Conservation (phyloP, 2,113 vertebrate genomes). For the Lycaon pictus region DNA sequence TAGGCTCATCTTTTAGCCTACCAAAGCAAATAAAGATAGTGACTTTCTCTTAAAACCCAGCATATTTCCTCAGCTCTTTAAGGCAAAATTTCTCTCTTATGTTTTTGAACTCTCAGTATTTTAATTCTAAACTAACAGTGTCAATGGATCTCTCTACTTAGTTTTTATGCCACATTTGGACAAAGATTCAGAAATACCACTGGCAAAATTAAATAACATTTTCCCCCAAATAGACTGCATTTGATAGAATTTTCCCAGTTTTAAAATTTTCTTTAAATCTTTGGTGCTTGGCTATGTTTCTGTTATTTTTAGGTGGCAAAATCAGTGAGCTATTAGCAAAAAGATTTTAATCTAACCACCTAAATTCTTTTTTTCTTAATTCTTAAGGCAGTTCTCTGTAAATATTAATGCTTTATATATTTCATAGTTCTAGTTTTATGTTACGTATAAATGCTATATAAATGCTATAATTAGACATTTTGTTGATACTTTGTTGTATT, state of each 20-base stretch:
- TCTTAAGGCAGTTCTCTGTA: background rate
- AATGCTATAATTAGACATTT: background rate
- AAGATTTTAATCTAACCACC: background rate
- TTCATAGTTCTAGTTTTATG: slow-evolving; percentile 30
- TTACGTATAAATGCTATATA: background rate
- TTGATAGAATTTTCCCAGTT: background rate
- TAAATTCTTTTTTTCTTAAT: slow-evolving; percentile 12
- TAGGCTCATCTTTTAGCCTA: background rate
- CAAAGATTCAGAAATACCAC: background rate
- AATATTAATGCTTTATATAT: background rate
- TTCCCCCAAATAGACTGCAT: background rate
- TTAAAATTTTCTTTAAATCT: slow-evolving; percentile 38
- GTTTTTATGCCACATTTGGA: background rate
- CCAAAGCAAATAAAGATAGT: background rate
- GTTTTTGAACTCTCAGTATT: slow-evolving; percentile 19
- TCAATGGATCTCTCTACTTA: background rate
- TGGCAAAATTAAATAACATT: background rate
- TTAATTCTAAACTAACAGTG: background rate
- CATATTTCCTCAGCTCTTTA: background rate
- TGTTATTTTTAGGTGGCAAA: slow-evolving; percentile 34
- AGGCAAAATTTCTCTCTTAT: background rate
- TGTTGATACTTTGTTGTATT: background rate
- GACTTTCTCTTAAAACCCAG: slow-evolving; percentile 31
- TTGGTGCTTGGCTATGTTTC: background rate
- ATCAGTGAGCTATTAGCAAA: background rate